Base-by-base conservation (phyloP, 2,888 invertebrate genomes). In the Acanthosoma haemorrhoidale region DNA sequence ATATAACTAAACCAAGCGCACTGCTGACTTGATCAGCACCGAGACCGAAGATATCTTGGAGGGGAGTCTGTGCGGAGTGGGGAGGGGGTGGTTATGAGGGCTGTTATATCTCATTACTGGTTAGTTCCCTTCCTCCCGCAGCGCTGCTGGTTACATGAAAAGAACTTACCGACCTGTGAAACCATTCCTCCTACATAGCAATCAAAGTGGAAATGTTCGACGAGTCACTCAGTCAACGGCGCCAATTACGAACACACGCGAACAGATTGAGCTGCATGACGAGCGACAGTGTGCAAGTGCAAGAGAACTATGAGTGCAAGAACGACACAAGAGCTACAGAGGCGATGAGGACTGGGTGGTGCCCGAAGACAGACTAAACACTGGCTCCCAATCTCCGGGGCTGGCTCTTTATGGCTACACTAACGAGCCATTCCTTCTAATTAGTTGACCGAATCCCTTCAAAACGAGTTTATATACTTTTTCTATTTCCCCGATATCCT, bases 361-460 rank as follows among this genome's bases (percentile, higher is more conserved):
- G 43, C 43, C 21, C 43, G 1, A 21, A 1, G 2, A 21, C 43
- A 43, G 43, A 43, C 43, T 43, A 43, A 43, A 43, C 43, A 43
- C 43, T 21, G 43, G 21, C 21, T 43, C 43, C 43, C 43, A 43
- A 43, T 43, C 43, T 43, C 43, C n/a, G 21, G 43, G 43, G 21
- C 43, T 43, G 21, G 32, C 72, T 72, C 64, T 72, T 72, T 72
- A 73, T 73, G 73, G 71, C 61, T 41, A 51, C 59, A 70, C 72
- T 74, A 74, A 74, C 72, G 71, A 74, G 68, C 43, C 71, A 70
- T 70, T 39, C 69, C 71, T 69, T 74, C 74, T 74, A 74, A 74
- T 74, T 74, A 74, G 74, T 51, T 72, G 72, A 71, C 71, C 74
- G 72, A 74, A 74, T 72, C 72, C 70, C 74, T 74, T 74, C 74